Conservation (phyloP, 2,888 invertebrate genomes). For the Hyposoter dolosus region DNA sequence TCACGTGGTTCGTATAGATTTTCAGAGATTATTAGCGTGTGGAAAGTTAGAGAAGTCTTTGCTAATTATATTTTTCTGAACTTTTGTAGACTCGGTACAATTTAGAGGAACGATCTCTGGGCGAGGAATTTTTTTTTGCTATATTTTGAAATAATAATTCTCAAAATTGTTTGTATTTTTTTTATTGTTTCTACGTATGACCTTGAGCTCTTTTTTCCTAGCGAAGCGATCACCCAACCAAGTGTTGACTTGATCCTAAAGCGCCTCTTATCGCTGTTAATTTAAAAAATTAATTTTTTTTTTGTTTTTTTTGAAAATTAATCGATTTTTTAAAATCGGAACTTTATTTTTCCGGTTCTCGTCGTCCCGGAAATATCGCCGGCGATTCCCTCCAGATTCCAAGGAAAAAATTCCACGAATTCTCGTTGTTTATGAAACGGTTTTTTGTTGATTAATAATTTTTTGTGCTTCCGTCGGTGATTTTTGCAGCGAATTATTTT, state of each 20-base stretch:
- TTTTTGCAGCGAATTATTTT: no score
- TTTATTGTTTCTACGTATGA: not conserved
- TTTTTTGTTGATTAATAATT: not conserved
- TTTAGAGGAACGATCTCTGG: conserved; percentile 8
- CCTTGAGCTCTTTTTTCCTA: no score
- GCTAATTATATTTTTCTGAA: no score
- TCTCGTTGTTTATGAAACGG: no score
- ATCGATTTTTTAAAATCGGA: not conserved
- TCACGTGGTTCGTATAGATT: not conserved
- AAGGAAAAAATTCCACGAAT: not conserved
- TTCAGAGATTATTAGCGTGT: not conserved
- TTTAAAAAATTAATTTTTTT: no score
- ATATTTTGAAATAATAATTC: not conserved
- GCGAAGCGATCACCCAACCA: no score
- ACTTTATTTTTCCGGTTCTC: not conserved
- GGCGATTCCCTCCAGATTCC: not conserved
- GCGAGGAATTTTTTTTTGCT: not conserved
- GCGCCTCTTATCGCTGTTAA: no score
- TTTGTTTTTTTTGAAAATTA: not conserved
- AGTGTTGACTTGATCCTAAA: no score
- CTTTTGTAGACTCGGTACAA: no score
- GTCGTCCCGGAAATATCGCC: no score
- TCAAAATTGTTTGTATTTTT: not conserved
- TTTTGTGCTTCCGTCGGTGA: no score
- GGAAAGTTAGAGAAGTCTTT: not conserved